Conservation (phyloP, 2,888 invertebrate species). For the Euphydryas editha region DNA sequence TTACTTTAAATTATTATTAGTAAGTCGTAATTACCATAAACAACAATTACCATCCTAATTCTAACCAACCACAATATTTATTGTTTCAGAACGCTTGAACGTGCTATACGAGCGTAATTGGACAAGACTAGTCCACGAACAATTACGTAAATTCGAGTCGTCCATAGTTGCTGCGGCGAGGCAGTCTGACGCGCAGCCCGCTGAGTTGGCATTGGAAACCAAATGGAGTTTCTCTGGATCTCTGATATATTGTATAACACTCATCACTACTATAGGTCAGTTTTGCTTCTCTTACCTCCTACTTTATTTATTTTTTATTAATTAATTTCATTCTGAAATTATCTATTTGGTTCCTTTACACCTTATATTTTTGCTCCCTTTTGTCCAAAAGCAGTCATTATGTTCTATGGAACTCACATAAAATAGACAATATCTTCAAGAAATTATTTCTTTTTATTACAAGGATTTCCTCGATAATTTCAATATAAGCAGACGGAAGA, state of each 20-base stretch:
- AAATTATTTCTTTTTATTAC: no score
- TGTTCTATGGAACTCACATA: no score
- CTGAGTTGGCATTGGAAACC: conserved; percentile 74
- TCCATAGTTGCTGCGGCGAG: conserved; percentile 90
- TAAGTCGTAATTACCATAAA: no score
- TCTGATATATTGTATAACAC: conserved; percentile 92
- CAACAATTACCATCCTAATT: not conserved
- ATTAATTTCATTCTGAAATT: no score
- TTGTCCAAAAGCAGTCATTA: no score
- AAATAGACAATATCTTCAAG: no score
- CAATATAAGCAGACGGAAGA: no score
- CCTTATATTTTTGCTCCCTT: no score
- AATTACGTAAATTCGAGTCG: conserved; percentile 90
- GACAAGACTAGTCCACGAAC: conserved; percentile 90
- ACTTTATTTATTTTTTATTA: no score
- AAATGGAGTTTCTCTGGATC: conserved; percentile 94
- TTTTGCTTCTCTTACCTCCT: conserved; percentile 26
- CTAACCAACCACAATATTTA: conserved; percentile 21
- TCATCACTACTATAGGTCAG: conserved; percentile 95
- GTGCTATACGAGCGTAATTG: conserved; percentile 93
- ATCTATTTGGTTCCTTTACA: no score
- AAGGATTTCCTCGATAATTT: no score
- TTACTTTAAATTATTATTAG: no score
- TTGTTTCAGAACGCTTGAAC: conserved; percentile 88
- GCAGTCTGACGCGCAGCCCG: conserved; percentile 68